phyloP scores from a whole-genome alignment of 2,113 vertebrate species.

The Alosa alosa region DNA sequence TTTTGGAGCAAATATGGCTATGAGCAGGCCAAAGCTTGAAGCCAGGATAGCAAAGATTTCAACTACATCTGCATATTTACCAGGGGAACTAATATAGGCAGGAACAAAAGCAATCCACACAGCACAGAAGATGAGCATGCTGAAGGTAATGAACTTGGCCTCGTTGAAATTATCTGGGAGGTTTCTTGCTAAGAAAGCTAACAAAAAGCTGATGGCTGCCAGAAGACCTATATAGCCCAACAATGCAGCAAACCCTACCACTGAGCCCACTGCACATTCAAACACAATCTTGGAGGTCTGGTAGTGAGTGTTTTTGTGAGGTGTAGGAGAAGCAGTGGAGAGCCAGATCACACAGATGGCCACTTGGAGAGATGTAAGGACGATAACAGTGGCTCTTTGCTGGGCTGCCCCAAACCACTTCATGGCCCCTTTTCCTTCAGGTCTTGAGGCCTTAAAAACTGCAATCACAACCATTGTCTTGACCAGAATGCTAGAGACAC shows the following conservation, averaged over 20 bases:
- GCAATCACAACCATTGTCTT: slow-evolving; percentile 43
- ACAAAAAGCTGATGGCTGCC: slow-evolving; percentile 51
- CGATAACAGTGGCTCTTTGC: slow-evolving; percentile 52
- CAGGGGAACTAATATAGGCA: slow-evolving; percentile 57
- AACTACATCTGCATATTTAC: slow-evolving; percentile 56
- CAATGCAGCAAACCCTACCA: slow-evolving; percentile 42
- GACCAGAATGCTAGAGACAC: no score
- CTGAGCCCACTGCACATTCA: slow-evolving; percentile 51
- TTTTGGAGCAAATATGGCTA: slow-evolving; percentile 57
- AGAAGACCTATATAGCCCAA: slow-evolving; percentile 57
- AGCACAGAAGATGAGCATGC: slow-evolving; percentile 61
- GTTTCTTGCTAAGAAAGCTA: slow-evolving; percentile 58
- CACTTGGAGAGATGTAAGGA: slow-evolving; percentile 47
- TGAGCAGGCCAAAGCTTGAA: slow-evolving; percentile 56
- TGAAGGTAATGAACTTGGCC: slow-evolving; percentile 65
- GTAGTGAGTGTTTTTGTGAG: slow-evolving; percentile 48
- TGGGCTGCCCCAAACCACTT: slow-evolving; percentile 58
- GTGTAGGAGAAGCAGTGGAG: slow-evolving; percentile 44
- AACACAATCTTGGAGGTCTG: slow-evolving; percentile 51
- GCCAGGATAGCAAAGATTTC: slow-evolving; percentile 57
- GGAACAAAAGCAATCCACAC: slow-evolving; percentile 57
- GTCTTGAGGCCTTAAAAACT: slow-evolving; percentile 54
- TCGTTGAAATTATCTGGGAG: slow-evolving; percentile 64
- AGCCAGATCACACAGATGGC: slow-evolving; percentile 50
- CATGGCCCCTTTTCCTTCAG: slow-evolving; percentile 46